These are phyloP conservation scores for Acanthurus tractus DNA, from an alignment of 2,797 vertebrate species.

Conservation along the genomic window DNA sequence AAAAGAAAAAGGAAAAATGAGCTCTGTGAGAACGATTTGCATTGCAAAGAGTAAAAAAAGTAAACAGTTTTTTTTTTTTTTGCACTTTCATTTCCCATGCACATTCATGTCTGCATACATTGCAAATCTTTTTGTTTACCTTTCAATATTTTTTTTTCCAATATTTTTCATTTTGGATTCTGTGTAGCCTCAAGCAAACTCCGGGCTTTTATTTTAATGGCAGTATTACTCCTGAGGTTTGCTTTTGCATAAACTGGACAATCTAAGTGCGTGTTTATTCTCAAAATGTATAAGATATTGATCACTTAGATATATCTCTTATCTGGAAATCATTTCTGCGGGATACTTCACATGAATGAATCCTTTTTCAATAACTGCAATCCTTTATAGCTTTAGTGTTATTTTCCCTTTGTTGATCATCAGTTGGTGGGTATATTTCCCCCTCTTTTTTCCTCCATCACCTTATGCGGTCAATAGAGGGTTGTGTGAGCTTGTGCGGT, in stretches of 20 bases:
- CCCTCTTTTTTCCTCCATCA: constrained; percentile 16
- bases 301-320: background rate
- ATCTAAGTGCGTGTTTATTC: background rate
- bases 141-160: background rate
- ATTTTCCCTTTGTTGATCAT: constrained; percentile 46
- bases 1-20: background rate
- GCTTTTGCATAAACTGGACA: constrained; percentile 1
- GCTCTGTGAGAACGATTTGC: constrained; percentile 12
- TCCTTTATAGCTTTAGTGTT: constrained; percentile 20
- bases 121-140: background rate
- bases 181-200: background rate
- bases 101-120: background rate
- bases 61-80: background rate
- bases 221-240: background rate
- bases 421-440: constrained; percentile 38
- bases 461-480: constrained; percentile 33
- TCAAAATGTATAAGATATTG: background rate
- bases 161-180: constrained; percentile 5
- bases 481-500: constrained; percentile 35
- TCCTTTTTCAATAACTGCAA: constrained; percentile 2
- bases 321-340: constrained; percentile 14
- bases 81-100: constrained; percentile 1
- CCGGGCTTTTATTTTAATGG: constrained; percentile 4
- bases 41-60: constrained; percentile 6
- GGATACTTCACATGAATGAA: background rate